These are phyloP conservation scores for Chloromyia formosa DNA, from an alignment of 2,888 invertebrate species.

Conservation along the genomic window DNA sequence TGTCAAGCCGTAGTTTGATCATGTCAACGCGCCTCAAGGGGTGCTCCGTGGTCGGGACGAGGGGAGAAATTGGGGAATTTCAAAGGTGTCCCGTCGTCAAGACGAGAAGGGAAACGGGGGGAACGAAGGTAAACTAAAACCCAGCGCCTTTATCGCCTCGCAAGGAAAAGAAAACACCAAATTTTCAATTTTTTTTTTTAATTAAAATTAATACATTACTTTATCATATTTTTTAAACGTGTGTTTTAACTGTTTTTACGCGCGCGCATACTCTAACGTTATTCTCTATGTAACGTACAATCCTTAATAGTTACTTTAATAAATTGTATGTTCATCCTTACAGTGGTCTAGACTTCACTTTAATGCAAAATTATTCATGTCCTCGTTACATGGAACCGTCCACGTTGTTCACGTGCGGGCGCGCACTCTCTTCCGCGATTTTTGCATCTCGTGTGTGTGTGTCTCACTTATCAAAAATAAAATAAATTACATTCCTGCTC, in stretches of 20 bases:
- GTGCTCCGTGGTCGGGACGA: no score
- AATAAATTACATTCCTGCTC: constrained; percentile 38
- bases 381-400: no score
- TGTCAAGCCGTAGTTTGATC: no score
- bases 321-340: neutral
- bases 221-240: constrained; percentile 19
- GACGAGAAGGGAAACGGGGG: no score
- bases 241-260: neutral
- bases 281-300: constrained; percentile 28
- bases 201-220: constrained; percentile 32
- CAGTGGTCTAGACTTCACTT: neutral
- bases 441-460: constrained; percentile 17
- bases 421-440: neutral
- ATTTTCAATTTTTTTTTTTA: constrained; percentile 32
- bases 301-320: neutral
- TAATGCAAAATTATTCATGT: neutral
- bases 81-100: no score
- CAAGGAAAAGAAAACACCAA: constrained; percentile 11
- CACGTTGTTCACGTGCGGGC: no score
- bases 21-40: no score
- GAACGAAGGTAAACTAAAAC: no score
- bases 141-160: no score
- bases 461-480: constrained; percentile 40
- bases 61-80: no score
- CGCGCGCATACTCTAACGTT: constrained; percentile 25